Percentiles rank a stretch among this genome's conserved stretches.
phyloP scores from a whole-genome alignment of 2,113 vertebrate species.

The Arvicanthis niloticus region DNA sequence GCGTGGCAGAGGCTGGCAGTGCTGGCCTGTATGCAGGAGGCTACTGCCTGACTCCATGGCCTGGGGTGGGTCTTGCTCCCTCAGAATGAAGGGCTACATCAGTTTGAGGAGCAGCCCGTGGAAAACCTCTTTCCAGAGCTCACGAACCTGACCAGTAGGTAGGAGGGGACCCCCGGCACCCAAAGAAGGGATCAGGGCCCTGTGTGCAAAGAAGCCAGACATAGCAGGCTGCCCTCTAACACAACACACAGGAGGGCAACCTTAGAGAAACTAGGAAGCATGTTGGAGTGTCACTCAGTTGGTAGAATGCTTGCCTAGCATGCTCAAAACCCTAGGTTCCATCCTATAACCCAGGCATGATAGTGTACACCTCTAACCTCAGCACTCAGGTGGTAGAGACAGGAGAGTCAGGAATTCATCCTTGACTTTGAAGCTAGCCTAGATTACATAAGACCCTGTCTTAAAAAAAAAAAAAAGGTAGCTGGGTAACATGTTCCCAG shows the following conservation, averaged over 20 bases:
- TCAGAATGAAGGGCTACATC: conserved; percentile 94
- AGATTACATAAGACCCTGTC: neutral
- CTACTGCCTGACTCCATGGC: neutral
- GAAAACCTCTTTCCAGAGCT: conserved; percentile 94
- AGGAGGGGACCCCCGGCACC: conserved; percentile 60
- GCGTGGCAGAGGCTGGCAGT: too few species aligned
- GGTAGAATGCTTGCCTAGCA: neutral
- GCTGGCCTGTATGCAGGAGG: rapidly evolving
- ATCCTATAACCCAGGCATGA: neutral
- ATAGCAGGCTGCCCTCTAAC: neutral
- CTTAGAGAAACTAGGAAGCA: neutral
- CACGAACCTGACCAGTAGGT: conserved; percentile 93
- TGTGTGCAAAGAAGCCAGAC: rapidly evolving
- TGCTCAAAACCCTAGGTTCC: neutral
- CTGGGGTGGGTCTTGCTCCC: neutral
- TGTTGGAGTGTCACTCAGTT: neutral
- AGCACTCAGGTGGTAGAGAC: neutral
- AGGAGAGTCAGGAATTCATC: neutral
- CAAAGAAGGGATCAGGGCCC: rapidly evolving
- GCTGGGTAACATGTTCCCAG: neutral
- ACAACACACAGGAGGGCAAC: neutral
- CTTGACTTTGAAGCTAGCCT: neutral
- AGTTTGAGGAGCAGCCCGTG: conserved; percentile 95
- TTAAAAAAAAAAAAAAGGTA: neutral
- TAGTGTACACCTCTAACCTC: neutral